phyloP scores from a whole-genome alignment of 2,113 vertebrate species.

The Anoplopoma fimbria region DNA sequence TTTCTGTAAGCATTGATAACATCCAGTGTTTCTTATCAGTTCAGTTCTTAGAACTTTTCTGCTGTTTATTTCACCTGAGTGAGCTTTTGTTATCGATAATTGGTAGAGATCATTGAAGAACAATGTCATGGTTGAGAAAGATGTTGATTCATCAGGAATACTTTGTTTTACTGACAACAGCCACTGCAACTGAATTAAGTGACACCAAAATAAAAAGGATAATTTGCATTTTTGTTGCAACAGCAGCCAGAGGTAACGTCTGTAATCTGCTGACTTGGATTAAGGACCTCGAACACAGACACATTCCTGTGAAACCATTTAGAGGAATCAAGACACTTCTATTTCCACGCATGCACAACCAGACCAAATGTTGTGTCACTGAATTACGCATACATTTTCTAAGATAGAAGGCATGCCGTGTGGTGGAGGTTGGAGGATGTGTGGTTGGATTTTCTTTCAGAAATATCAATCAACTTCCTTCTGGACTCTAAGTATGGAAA shows the following conservation, averaged over 20 bases:
- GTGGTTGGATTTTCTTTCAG: conserved; percentile 12
- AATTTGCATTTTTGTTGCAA: background rate
- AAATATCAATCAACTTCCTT: conserved; percentile 29
- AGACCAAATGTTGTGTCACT: background rate
- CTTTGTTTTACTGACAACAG: background rate
- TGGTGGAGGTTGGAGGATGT: background rate
- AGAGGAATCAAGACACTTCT: conserved; percentile 26
- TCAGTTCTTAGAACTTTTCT: background rate
- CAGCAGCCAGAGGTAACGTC: background rate
- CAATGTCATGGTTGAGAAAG: background rate
- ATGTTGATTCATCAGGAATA: background rate
- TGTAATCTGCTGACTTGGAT: background rate
- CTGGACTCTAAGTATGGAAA: background rate
- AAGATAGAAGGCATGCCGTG: background rate
- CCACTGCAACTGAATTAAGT: conserved; percentile 7
- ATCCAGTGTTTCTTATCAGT: background rate
- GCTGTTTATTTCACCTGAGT: background rate
- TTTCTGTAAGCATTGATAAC: background rate
- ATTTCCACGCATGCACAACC: conserved; percentile 10
- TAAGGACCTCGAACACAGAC: background rate
- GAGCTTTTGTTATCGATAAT: background rate
- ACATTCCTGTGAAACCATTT: conserved; percentile 35
- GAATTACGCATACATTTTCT: no score
- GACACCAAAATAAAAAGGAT: background rate
- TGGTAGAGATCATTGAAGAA: background rate